Evolutionary conservation across 30 jellyfish, hydroid and myxozoan genomes (phyloP), one percentile per base, ranked within the genome.

Genomic region (Aurelia aurita): DNA sequence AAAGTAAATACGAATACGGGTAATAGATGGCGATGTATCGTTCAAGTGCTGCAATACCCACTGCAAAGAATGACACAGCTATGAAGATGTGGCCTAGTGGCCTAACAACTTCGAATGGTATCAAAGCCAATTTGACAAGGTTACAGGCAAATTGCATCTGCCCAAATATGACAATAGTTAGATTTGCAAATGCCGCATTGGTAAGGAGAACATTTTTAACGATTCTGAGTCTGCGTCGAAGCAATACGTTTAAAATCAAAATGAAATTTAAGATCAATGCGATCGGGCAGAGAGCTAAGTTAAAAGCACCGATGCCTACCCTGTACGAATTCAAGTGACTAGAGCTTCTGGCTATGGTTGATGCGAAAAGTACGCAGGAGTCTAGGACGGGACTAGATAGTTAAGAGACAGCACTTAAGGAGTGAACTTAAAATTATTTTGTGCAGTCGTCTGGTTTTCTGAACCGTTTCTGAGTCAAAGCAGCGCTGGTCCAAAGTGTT

Each of bases 1-100:
- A 11, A 21, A 39, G 61, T 25, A 46, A 55, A 69, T 72, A 59
- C n/a, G 71, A 44, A 55, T 35, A 72, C n/a, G 84, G 84, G 32
- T 72, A 23, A 31, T 72, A 72, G 13, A 72, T 31, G 1, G 72
- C 70, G 44, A 72, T 25, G 16, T 49, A 72, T 21, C 71, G 19
- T 22, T 72, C 84, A 72, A 72, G 49, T 51, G 67, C 57, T 1
- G 31, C 31, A 1, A 53, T 27, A 29, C 49, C 44, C 13, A 72
- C 51, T 1, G 84, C 67, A 16, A 59, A 57, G 3, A 72, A 49
- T 18, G 71, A 46, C 10, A 21, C 70, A 3, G 71, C 14, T 46
- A 55, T 72, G 57, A 31, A 22, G 18, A 23, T 72, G 54, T 8
- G 20, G 7, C 54, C 66, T 0, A 72, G 35, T 28, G 65, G 54